phyloP scores from a whole-genome alignment of 2,113 vertebrate species.

The Siniperca chuatsi region DNA sequence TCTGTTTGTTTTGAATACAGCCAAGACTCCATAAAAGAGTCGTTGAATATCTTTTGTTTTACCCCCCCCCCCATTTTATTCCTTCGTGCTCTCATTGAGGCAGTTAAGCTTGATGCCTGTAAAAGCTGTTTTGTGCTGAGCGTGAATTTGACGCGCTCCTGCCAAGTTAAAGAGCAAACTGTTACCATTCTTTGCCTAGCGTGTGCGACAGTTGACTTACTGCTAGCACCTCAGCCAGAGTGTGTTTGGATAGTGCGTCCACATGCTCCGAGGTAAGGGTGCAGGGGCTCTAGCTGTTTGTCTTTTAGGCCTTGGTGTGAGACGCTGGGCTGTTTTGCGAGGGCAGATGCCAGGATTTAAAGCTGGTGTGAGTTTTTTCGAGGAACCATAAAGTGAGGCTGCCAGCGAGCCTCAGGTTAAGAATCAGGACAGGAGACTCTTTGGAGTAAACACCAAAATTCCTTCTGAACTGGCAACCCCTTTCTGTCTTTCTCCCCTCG shows the following conservation, averaged over 20 bases:
- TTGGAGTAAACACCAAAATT: conserved; percentile 73
- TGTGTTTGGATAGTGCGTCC: conserved; percentile 66
- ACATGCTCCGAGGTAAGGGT: conserved; percentile 54
- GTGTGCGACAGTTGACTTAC: conserved; percentile 65
- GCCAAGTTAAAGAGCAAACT: conserved; percentile 82
- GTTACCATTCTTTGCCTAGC: conserved; percentile 74
- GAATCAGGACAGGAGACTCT: conserved; percentile 62
- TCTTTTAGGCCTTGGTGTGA: conserved; percentile 68
- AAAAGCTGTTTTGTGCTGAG: conserved; percentile 66
- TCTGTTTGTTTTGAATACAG: conserved; percentile 70
- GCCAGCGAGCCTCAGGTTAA: conserved; percentile 59
- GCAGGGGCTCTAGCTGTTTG: conserved; percentile 68
- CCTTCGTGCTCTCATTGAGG: conserved; percentile 24
- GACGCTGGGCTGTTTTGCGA: conserved; percentile 57
- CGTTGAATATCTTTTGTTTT: conserved; percentile 70
- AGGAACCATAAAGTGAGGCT: conserved; percentile 66
- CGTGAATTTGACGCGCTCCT: conserved; percentile 67
- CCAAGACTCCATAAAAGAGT: conserved; percentile 70
- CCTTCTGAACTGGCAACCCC: conserved; percentile 47
- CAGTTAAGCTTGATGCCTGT: conserved; percentile 39
- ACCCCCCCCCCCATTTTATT: conserved; percentile 9
- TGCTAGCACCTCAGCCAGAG: conserved; percentile 41
- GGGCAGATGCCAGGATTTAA: conserved; percentile 60
- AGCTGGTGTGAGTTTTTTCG: conserved; percentile 65
- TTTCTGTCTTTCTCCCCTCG: conserved; percentile 20